Base-by-base conservation (phyloP, 2,888 invertebrate species). In the Euphydryas editha region DNA sequence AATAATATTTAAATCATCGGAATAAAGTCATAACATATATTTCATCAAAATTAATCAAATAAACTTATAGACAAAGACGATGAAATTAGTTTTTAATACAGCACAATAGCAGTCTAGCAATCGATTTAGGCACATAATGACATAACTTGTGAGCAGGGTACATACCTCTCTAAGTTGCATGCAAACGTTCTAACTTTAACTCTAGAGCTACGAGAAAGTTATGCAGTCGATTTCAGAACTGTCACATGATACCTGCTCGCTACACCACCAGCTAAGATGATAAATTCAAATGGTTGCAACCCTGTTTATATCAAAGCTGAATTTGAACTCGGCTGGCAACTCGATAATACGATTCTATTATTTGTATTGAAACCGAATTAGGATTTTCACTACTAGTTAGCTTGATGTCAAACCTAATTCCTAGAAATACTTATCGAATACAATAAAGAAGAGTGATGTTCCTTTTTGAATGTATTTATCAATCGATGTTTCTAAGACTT, bases 201-300 rank as follows among this genome's bases (percentile, higher is more conserved):
- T 67, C 67, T 59, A 42, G 56, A 47, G 55, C 68, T 51, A 65
- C 59, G 66, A 70, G 72, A 73, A 83, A 86, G 82, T 86, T 85
- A 78, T 79, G 81, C 82, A 81, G 80, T 79, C 82, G 84, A 86
- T 86, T 86, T 80, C 77, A 78, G 77, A 82, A 84, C 82, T 83
- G 81, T 81, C 84, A 81, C 78, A 73, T 70, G 69, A 71, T 72
- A 73, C 72, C 72, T 72, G 72, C 62, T 65, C 64, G 62, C 63
- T 62, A 58, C 68, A 64, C 69, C 70, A 62, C 66, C 60, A 61
- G 58, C 51, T 67, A 70, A 72, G 59, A 69, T 73, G 66, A 66
- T 68, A 73, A 72, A 72, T 68, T 72, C 65, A 71, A 72, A 56
- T 66, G 70, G 68, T 71, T 69, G 46, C 56, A 69, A 72, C 64